phyloP scores from a whole-genome alignment of 2,113 vertebrate genomes.

The Dicrurus megarhynchus region DNA sequence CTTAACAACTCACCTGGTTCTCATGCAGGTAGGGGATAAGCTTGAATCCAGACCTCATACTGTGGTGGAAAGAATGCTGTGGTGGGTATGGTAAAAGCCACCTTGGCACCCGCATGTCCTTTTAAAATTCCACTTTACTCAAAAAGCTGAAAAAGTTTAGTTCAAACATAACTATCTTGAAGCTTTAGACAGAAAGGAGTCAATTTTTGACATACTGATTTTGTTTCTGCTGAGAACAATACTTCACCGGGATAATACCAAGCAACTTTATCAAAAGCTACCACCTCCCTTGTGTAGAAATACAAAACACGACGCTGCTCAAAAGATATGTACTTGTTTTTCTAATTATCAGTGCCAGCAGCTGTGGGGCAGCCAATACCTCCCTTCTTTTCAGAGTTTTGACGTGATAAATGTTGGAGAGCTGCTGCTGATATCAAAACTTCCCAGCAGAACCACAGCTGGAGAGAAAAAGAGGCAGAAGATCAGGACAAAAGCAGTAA shows the following conservation, averaged over 20 bases:
- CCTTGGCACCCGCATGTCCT: background rate
- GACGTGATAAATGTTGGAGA: background rate
- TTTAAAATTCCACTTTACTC: background rate
- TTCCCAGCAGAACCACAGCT: background rate
- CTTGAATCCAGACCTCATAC: background rate
- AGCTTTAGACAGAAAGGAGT: background rate
- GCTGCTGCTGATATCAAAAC: background rate
- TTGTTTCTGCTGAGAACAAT: background rate
- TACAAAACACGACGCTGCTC: rapidly evolving
- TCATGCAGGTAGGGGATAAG: background rate
- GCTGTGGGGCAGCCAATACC: background rate
- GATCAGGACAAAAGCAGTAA: background rate
- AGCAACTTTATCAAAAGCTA: background rate
- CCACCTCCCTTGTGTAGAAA: background rate
- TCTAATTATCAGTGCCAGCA: background rate
- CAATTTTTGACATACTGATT: background rate
- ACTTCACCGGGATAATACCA: background rate
- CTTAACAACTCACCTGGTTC: background rate
- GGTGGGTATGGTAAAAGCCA: background rate
- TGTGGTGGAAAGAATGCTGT: too few relatives aligned
- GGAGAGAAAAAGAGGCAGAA: background rate
- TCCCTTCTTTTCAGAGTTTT: background rate
- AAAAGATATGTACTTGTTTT: background rate
- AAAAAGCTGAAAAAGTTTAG: background rate
- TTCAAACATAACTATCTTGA: background rate